Base-by-base conservation (phyloP, 2,797 vertebrate genomes). In the Anolis apletophallus region DNA sequence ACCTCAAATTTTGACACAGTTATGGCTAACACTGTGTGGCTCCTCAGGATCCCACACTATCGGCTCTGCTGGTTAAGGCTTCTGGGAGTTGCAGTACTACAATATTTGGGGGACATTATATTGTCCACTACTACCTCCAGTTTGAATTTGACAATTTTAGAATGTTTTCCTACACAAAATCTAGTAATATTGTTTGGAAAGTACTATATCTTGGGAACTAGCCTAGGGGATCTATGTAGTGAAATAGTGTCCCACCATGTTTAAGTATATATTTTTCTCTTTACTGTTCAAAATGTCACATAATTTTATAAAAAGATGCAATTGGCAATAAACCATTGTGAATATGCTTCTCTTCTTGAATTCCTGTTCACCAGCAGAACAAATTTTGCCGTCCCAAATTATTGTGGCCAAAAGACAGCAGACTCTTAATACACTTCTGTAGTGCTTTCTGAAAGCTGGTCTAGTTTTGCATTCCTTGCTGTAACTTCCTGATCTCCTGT, bases 401-500 rank as follows among this genome's bases (percentile, higher is more conserved):
- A 54, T 40, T 34, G n/a, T 29, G 52, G 11, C 19, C 59, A 61
- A 71, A 71, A 23, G 87, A 46, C 9, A 26, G 26, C 54, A 46
- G 81, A 34, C 90, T 11, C 59, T 80, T 67, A 1, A 1, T 73
- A 19, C 64, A 6, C 36, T 55, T 0, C 7, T 74, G 26, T n/a
- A 23, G 7, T n/a, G 1, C 57, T 10, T 12, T 84, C 85, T 36
- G 3, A 59, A 87, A 0, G 80, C 72, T 36, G 1, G 14, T 46
- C 26, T 29, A 16, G 29, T 91, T n/a, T 17, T 61, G 68, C 40
- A 11, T 90, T 34, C 40, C 17, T 2, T 75, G 26, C 80, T 11
- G 0, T 87, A 1, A 91, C 85, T n/a, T 86, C 3, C 91, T 32
- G 78, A 21, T 29, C 23, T 3, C 46, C 90, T 94, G 16, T 75